Evolutionary conservation across 2,888 invertebrate species (phyloP), one percentile per base, ranked within the genome.

Genomic region (Stegophylla sp.): DNA sequence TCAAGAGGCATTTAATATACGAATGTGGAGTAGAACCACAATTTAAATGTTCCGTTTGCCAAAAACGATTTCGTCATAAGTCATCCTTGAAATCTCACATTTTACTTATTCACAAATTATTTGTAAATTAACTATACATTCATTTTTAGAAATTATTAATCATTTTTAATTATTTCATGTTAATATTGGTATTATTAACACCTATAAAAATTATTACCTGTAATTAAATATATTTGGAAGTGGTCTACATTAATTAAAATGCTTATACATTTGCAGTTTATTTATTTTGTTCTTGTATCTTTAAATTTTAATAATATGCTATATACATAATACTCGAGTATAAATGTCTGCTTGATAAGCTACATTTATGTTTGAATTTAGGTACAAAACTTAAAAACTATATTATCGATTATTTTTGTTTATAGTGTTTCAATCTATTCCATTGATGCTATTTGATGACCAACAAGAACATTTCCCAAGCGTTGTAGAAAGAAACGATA

Each of bases 21-120:
- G 83, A 83, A 72, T 83, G 85, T 75, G 84, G 85, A n/a, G 83
- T 84, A 17, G 34, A 72, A 28, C 84, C 84, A n/a, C 84, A 84
- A 76, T 85, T 85, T 81, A 82, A 82, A 10, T 85, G 85, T 45
- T 74, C 82, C 17, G 17, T 82, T 26, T 83, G 83, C 51, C 82
- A 82, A 3, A 79, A 81, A 67, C 69, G 82, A 17, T 82, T 82
- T 23, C 82, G 66, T 63, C 82, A 81, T 59, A 83, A 83, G 48
- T 61, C 43, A n/a, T 48, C 34, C 28, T 20, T 77, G n/a, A 51
- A 66, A 56, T 1, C 56, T 56, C 77, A 77, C 43, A 3, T 12
- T 10, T 48, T 48, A 12, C 12, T 48, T 48, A 17, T 17, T 10
- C 48, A 48, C 12, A 34, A 34, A 34, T 34, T 7, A 34, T 34